Conservation (phyloP, 2,113 vertebrate species). For the Pycnonotus jocosus region DNA sequence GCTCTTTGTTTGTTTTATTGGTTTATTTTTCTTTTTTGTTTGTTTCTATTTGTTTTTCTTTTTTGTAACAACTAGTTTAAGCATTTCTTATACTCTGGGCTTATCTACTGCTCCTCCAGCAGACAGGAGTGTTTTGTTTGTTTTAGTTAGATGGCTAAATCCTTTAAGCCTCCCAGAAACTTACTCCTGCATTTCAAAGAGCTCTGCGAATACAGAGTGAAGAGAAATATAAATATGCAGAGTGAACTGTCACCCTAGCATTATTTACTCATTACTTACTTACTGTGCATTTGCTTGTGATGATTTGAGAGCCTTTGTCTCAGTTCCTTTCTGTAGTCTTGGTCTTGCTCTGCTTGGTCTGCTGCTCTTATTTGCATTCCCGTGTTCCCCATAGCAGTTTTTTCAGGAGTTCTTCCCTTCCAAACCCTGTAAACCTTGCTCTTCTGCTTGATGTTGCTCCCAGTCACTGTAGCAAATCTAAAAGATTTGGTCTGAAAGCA, state of each 20-base stretch:
- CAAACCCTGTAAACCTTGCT: not conserved
- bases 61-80: not conserved
- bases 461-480: not conserved
- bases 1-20: not conserved
- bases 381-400: accelerated
- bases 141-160: constrained; percentile 1
- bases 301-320: not conserved
- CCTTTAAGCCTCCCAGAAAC: constrained; percentile 11
- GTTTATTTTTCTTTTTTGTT: not conserved
- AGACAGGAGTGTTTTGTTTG: not conserved
- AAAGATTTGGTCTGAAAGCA: not conserved
- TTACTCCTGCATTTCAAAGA: constrained; percentile 7
- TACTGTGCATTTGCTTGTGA: not conserved
- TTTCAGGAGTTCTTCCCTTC: not conserved
- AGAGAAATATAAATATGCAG: not conserved
- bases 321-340: not conserved
- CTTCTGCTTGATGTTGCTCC: not conserved
- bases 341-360: not conserved
- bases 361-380: not conserved
- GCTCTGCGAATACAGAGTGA: not conserved
- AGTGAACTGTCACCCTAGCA: not conserved
- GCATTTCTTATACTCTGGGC: not conserved
- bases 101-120: not conserved
- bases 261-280: not conserved
- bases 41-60: not conserved